A percentile compares a stretch with the other conserved stretches of the same genome.
Conservation (phyloP, 2,888 invertebrate genomes). For the Cantharis flavilabris region DNA sequence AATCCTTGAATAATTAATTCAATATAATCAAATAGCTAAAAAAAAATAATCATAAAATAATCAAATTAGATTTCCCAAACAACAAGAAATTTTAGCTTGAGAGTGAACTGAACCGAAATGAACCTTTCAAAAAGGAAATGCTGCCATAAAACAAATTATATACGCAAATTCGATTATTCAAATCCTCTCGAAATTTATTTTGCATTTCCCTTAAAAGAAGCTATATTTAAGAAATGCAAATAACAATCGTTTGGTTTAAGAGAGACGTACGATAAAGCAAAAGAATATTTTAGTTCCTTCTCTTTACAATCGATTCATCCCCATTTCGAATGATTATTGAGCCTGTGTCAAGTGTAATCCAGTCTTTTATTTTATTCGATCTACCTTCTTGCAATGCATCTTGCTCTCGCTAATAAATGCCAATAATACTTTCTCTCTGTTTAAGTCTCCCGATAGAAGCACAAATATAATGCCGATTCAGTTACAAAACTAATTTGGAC, state of each 20-base stretch:
- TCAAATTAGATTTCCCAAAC: constrained; percentile 20
- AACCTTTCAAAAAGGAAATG: constrained; percentile 41
- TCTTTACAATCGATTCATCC: constrained; percentile 42
- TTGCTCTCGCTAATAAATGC: constrained; percentile 16
- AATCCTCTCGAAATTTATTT: constrained; percentile 50
- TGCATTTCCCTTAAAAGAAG: constrained; percentile 46
- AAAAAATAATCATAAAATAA: constrained; percentile 13
- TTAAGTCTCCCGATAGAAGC: constrained; percentile 33
- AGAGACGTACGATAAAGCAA: constrained; percentile 34
- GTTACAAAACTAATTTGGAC: constrained; percentile 50
- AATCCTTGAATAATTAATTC: background rate
- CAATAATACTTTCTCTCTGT: constrained; percentile 9
- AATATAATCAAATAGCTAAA: background rate
- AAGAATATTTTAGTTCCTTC: constrained; percentile 37
- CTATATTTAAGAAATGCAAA: constrained; percentile 48
- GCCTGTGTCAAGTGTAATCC: constrained; percentile 48
- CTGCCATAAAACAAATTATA: constrained; percentile 49
- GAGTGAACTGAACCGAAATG: constrained; percentile 37
- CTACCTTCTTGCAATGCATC: constrained; percentile 26
- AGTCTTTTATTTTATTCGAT: constrained; percentile 40
- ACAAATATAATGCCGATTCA: constrained; percentile 40
- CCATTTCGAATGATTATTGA: constrained; percentile 45
- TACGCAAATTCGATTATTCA: constrained; percentile 51
- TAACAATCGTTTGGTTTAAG: constrained; percentile 43
- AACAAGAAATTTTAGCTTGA: constrained; percentile 20